phyloP scores from a whole-genome alignment of 2,113 vertebrate genomes.

The Epinephelus moara region DNA sequence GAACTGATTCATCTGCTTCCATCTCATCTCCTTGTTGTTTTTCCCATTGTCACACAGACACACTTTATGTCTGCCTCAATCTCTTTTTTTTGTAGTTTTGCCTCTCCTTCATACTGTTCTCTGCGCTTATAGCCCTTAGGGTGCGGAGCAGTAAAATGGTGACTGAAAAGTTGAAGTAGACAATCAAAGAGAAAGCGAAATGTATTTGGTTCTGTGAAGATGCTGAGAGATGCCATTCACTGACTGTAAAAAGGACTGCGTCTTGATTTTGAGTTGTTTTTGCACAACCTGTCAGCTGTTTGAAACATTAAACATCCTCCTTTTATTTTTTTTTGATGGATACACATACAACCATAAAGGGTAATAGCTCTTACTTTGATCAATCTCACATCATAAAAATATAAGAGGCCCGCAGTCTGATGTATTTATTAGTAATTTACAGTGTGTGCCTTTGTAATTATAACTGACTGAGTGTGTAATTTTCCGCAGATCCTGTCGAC shows the following conservation, averaged over 20 bases:
- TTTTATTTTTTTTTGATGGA: neutral
- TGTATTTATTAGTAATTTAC: neutral
- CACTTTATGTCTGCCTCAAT: slow-evolving; percentile 4
- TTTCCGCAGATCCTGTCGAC: neutral
- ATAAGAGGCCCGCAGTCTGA: neutral
- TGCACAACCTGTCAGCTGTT: neutral
- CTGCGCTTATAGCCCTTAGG: slow-evolving; percentile 5
- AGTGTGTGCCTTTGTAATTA: neutral
- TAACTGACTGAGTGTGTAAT: slow-evolving; percentile 9
- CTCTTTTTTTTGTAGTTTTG: slow-evolving; percentile 12
- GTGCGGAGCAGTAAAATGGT: slow-evolving; percentile 11
- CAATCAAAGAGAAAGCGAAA: slow-evolving; percentile 26
- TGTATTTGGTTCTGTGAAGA: slow-evolving; percentile 25
- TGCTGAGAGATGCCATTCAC: slow-evolving; percentile 14
- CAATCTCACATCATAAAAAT: neutral
- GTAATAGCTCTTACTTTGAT: neutral
- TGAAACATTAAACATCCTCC: neutral
- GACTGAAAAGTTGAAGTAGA: slow-evolving; percentile 27
- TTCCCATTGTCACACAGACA: neutral
- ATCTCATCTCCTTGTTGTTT: slow-evolving; percentile 24
- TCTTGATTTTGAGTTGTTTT: slow-evolving; percentile 1
- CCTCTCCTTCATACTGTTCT: neutral
- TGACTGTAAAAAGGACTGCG: neutral
- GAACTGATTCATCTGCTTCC: slow-evolving; percentile 3
- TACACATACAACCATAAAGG: neutral